Evolutionary conservation across 2,113 vertebrate species (phyloP).

Genomic region (Phyllostomus hastatus): DNA sequence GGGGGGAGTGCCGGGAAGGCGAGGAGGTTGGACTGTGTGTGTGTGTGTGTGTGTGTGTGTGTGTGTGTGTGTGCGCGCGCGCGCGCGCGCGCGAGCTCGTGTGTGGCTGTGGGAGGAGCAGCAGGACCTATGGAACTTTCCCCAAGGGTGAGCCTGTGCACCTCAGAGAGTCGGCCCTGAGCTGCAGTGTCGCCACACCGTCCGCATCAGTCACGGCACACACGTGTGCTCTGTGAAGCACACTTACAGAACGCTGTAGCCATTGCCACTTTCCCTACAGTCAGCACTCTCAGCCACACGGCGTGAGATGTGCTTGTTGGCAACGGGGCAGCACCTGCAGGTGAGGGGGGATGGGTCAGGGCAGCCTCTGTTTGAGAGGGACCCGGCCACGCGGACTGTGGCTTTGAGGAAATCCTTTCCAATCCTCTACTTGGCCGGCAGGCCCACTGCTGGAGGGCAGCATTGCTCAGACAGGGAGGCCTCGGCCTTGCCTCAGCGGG

Average conservation of each 20-base stretch:
- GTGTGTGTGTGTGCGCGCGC: too few relatives aligned
- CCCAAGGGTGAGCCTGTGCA: not conserved
- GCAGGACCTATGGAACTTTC: not conserved
- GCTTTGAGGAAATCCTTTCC: not conserved
- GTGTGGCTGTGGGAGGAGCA: too few relatives aligned
- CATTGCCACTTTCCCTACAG: not conserved
- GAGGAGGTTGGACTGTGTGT: not conserved
- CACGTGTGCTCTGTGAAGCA: not conserved
- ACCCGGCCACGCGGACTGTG: not conserved
- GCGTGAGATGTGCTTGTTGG: not conserved
- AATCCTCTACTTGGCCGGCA: rapidly evolving
- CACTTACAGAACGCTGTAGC: not conserved
- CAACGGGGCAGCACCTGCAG: not conserved
- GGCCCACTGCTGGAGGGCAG: not conserved
- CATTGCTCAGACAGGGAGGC: not conserved
- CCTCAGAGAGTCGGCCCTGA: too few relatives aligned
- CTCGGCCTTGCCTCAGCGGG: not conserved
- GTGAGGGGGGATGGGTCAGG: not conserved
- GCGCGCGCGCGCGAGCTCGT: too few relatives aligned
- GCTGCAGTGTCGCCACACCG: not conserved
- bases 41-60: not conserved
- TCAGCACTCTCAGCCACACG: not conserved
- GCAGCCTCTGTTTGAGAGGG: not conserved
- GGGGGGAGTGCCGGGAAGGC: rapidly evolving
- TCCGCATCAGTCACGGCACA: not conserved